Conservation (phyloP, 2,113 vertebrate species). For the Xyrauchen texanus region DNA sequence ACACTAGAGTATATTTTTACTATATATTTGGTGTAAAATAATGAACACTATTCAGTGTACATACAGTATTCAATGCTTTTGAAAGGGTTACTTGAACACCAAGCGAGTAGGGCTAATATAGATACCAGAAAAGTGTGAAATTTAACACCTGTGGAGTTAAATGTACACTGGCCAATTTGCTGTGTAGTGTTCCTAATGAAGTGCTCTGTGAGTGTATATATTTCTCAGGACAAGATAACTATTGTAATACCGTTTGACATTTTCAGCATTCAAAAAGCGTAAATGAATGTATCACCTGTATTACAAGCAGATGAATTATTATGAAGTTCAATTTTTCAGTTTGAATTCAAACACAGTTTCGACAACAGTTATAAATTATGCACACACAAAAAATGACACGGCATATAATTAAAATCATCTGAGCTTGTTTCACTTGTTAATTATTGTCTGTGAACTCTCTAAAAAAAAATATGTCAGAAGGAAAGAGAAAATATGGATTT, state of each 20-base stretch:
- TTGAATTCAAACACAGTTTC: neutral
- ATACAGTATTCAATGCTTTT: too few relatives aligned
- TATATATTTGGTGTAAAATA: too few relatives aligned
- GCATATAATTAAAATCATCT: constrained; percentile 15
- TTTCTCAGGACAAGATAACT: neutral
- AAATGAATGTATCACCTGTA: constrained; percentile 13
- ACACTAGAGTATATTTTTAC: too few relatives aligned
- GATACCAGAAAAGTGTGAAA: too few relatives aligned
- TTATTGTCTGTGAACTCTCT: constrained; percentile 18
- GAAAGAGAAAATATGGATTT: constrained; percentile 32
- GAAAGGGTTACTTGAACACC: too few relatives aligned
- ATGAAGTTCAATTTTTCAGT: neutral
- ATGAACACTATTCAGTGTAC: too few relatives aligned
- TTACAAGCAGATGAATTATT: neutral
- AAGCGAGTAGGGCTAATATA: too few relatives aligned
- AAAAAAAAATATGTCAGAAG: constrained; percentile 12
- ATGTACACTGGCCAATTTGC: too few relatives aligned
- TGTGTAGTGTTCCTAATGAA: too few relatives aligned
- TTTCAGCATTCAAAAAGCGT: neutral
- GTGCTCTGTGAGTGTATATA: neutral
- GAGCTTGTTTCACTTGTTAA: constrained; percentile 32
- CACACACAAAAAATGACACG: neutral
- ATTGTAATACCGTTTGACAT: neutral
- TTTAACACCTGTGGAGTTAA: too few relatives aligned
- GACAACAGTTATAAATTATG: neutral